These are phyloP conservation scores for Parnassius orleans DNA, from an alignment of 2,888 invertebrate species.

Conservation along the genomic window DNA sequence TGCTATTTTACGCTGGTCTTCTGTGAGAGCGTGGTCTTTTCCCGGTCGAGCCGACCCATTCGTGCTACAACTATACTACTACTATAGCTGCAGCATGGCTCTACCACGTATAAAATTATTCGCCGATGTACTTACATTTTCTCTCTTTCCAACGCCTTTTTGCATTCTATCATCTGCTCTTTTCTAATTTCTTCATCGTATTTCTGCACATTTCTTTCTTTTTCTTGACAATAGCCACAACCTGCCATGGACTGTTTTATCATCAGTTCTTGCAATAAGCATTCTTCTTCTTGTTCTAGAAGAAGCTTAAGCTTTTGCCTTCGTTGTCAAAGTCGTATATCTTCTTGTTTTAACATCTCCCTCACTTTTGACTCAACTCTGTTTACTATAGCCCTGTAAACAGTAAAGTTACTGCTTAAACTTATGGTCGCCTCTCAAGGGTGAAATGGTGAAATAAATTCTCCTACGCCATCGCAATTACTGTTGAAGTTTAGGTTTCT, in stretches of 20 bases:
- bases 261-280: constrained; percentile 48
- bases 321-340: constrained; percentile 64
- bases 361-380: constrained; percentile 60
- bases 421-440: too few relatives aligned
- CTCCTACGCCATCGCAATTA: too few relatives aligned
- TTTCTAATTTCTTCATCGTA: constrained; percentile 57
- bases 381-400: constrained; percentile 58
- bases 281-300: constrained; percentile 55
- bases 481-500: too few relatives aligned
- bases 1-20: too few relatives aligned
- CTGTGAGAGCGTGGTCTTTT: too few relatives aligned
- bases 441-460: too few relatives aligned
- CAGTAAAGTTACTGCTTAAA: not conserved
- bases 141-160: constrained; percentile 66
- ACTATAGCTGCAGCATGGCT: too few relatives aligned
- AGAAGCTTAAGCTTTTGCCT: constrained; percentile 52
- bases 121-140: constrained; percentile 54
- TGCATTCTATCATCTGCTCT: constrained; percentile 59
- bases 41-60: too few relatives aligned
- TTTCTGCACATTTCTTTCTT: constrained; percentile 43
- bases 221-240: constrained; percentile 56
- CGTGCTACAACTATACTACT: too few relatives aligned
- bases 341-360: constrained; percentile 56
- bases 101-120: too few relatives aligned
- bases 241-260: constrained; percentile 50